Evolutionary conservation across 2,888 invertebrate species (phyloP), one percentile per base, ranked within the genome.

Genomic region (Dichetophora obliterata): DNA sequence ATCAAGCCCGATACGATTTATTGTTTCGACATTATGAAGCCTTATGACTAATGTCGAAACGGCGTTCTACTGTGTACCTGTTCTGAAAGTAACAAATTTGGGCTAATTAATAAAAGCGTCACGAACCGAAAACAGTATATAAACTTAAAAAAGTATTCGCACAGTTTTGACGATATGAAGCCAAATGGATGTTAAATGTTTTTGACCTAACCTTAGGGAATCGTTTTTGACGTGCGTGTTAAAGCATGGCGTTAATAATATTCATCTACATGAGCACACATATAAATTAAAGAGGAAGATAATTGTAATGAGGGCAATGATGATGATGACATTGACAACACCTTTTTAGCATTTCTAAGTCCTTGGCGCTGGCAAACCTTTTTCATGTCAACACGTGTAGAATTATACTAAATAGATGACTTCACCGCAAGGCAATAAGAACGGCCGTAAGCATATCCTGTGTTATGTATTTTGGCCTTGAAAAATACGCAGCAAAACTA

Each of bases 291-390:
- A 16, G 19, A 37, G 16, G 0, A 43, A 19, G 43, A 2, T n/a
- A 22, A 66, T 2, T 0, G 16, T 43, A 22, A 43, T 59, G 27
- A 59, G 22, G 66, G n/a, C 48, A 19, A 19, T 37, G 4, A 31
- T 22, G 66, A 66, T 66, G 22, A 66, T 66, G 19, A 16, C 66
- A 66, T 70, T n/a, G 69, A n/a, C 52, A 31, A 27, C 54, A 66
- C 43, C 66, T 37, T 66, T 37, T 3, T 63, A 19, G n/a, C n/a
- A 19, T 19, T 19, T 65, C 37, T 8, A 27, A 6, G 5, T 31
- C 65, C 22, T 16, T 31, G 11, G 27, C n/a, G 31, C 24, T 22
- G 14, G 22, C 72, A 61, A 61, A 59, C 72, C 72, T 72, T 59
- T 59, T 61, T 19, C 43, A 72, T 72, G 72, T 72, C 52, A 54